Evolutionary conservation across 2,113 vertebrate species (phyloP).

Genomic region (Cyanocitta stelleri): DNA sequence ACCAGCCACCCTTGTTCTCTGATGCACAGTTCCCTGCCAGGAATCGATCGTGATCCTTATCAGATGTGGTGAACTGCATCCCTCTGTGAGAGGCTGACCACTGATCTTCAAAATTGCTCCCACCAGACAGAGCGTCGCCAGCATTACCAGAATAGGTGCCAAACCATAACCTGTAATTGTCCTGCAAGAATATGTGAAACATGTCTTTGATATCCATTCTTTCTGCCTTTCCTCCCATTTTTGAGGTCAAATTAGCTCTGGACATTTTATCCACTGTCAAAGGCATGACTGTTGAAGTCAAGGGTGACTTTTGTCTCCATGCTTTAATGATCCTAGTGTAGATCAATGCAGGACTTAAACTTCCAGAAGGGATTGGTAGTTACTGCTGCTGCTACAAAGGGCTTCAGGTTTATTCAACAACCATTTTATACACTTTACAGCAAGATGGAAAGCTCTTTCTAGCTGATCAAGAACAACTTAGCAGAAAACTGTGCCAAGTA

Average conservation of each 20-base stretch:
- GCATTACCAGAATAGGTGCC: slow-evolving; percentile 81
- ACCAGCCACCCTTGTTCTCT: slow-evolving; percentile 86
- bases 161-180: slow-evolving; percentile 83
- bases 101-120: slow-evolving; percentile 76
- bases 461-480: neutral
- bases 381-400: neutral
- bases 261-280: neutral
- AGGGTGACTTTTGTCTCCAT: neutral
- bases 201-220: neutral
- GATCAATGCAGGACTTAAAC: neutral
- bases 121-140: slow-evolving; percentile 83
- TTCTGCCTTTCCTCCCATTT: neutral
- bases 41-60: slow-evolving; percentile 86
- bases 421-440: neutral
- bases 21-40: slow-evolving; percentile 81
- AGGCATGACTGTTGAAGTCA: neutral
- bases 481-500: neutral
- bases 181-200: slow-evolving; percentile 62
- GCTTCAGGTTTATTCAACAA: neutral
- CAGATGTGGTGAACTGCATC: slow-evolving; percentile 86
- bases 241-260: neutral
- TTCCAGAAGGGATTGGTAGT: neutral
- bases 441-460: neutral
- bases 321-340: neutral
- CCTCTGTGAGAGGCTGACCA: slow-evolving; percentile 84